phyloP scores from a whole-genome alignment of 1,140 invertebrate genomes.

The Cepaea nemoralis region DNA sequence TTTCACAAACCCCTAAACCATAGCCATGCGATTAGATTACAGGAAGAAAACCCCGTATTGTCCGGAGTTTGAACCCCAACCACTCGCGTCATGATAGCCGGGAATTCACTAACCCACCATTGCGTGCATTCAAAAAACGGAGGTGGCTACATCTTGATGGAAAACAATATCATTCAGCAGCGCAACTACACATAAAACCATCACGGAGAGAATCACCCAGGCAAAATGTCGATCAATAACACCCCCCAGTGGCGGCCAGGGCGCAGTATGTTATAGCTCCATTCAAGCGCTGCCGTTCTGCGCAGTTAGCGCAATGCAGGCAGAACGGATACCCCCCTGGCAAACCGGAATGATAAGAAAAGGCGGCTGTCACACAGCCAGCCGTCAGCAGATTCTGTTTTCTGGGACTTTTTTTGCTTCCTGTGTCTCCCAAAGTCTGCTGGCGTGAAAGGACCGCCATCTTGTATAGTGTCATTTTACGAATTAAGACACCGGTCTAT shows the following conservation, averaged over 20 bases:
- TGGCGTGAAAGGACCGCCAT: not conserved
- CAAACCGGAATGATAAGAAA: constrained; percentile 13
- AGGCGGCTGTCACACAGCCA: not conserved
- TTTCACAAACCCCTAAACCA: too few relatives aligned
- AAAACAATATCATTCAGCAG: too few relatives aligned
- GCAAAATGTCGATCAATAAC: not conserved
- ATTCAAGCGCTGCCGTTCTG: constrained; percentile 14
- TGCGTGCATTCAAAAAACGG: too few relatives aligned
- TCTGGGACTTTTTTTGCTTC: not conserved
- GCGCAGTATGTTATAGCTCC: not conserved
- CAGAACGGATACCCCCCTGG: constrained; percentile 11
- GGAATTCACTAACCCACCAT: too few relatives aligned
- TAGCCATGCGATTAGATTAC: too few relatives aligned
- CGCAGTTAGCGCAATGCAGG: constrained; percentile 1
- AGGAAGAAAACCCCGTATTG: too few relatives aligned
- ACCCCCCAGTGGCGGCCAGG: not conserved
- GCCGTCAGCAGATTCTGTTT: not conserved
- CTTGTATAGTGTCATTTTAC: not conserved
- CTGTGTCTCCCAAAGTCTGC: not conserved
- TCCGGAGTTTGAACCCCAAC: too few relatives aligned
- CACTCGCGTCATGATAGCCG: too few relatives aligned
- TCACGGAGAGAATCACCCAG: too few relatives aligned
- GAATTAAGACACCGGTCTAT: not conserved
- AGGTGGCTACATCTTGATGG: too few relatives aligned
- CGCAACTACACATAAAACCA: too few relatives aligned